Base-by-base conservation (phyloP, 2,888 invertebrate genomes). In the Helobdella robusta region DNA sequence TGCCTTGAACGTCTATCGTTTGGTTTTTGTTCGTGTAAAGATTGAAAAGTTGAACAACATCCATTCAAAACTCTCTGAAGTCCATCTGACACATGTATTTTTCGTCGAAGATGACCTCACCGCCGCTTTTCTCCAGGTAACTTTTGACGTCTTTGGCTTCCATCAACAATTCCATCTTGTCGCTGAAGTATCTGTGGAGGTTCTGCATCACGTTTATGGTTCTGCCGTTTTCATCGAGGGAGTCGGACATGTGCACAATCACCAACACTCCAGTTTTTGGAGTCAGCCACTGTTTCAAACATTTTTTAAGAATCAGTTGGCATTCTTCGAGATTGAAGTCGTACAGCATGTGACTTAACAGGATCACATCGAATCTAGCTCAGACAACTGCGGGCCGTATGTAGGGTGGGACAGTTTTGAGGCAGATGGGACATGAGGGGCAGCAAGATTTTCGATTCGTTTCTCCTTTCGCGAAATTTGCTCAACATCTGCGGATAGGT, bases 161-260 rank as follows among this genome's bases (percentile, higher is more conserved):
- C n/a, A 56, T 28, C 6, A 56, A 18, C n/a, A 56, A 28, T 28
- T 56, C 56, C 56, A 56, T 56, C 28, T 32, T 25, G 32, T 56
- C 56, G 56, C 56, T 56, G 56, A 56, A 56, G n/a, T 56, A 32
- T n/a, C 56, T 28, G 18, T 56, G 56, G 1, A 56, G 56, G 20
- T 56, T 56, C 56, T 56, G 56, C 56, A 56, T 56, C 30, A 56
- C 56, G 56, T 56, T 56, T 28, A 56, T 56, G 8, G 25, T n/a
- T 6, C 28, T n/a, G 30, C n/a, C n/a, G 30, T 56, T 25, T n/a
- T 1, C 56, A 18, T 56, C 56, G 11, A 56, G 3, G 28, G 28
- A 28, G n/a, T 56, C 56, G 23, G 56, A 56, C 56, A 56, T 56
- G 56, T 56, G 28, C 2, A 56, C 23, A 6, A 56, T 30, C 30